Base-by-base conservation (phyloP, 2,113 vertebrate genomes). In the Periophthalmus modestus region DNA sequence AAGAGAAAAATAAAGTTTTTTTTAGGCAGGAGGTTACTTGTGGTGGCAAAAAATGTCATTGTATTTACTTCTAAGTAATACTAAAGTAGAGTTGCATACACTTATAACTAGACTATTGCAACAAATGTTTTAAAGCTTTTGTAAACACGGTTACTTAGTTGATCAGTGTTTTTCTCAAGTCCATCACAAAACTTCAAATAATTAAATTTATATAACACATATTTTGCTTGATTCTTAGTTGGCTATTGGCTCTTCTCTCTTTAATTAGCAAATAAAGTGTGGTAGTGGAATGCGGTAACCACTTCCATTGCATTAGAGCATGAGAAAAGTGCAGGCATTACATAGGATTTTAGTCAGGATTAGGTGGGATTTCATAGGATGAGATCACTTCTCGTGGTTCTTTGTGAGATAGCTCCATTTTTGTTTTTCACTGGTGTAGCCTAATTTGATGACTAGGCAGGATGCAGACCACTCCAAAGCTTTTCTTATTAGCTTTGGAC, bases 321-420 rank as follows among this genome's bases (percentile, higher is more conserved):
- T 65, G 76, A 72, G 68, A 34, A 14, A 34, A 61, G 70, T 36
- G 48, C 63, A 48, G 24, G 55, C 52, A 61, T 75, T 58, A 72
- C 59, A 46, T 33, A 71, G 50, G 74, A 78, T 61, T 57, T 46
- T 28, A 81, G 75, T 75, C 66, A 10, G 75, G 58, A 84, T 86
- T 79, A 80, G 62, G n/a, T 23, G 66, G 39, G n/a, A 48, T 67
- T 67, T 67, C 43, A 47, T 28, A 13, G 34, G 19, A 36, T 65
- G 34, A 65, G 62, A 39, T 36, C 62, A 65, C 62, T 65, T 19
- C 16, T 19, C 34, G 15, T n/a, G 33, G 15, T 43, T 19, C 34
- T 65, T 43, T n/a, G 62, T 39, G 34, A 39, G 62, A 65, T 65
- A 39, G 62, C 62, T 43, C 33, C 18, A 7, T 19, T 19, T 61